A percentile compares a stretch with the other conserved stretches of the same genome.
Conservation (phyloP, 37 sponge, comb jelly and placozoan genomes). For the Diacarnus erythraeanus region DNA sequence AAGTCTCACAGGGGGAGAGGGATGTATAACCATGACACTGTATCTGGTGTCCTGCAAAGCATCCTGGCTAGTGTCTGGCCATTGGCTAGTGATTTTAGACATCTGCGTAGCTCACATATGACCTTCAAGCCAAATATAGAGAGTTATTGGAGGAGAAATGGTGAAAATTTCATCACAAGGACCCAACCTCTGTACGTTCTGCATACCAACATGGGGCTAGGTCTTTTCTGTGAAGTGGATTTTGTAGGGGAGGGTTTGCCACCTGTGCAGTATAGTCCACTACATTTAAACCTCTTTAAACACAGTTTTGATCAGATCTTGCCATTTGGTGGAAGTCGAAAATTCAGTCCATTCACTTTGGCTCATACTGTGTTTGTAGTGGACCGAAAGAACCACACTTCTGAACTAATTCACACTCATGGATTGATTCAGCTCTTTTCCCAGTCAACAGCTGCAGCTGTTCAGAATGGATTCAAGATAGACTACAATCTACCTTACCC, state of each 20-base stretch:
- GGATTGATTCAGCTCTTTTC: constrained; percentile 70
- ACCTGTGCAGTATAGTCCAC: constrained; percentile 26
- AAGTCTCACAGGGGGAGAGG: background rate
- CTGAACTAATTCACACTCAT: constrained; percentile 51
- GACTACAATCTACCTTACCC: constrained; percentile 60
- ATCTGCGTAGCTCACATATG: constrained; percentile 42
- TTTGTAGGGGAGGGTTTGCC: constrained; percentile 32
- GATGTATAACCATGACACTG: background rate
- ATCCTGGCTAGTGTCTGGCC: constrained; percentile 45
- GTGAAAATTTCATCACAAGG: constrained; percentile 42
- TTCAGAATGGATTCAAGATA: constrained; percentile 70
- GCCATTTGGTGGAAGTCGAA: constrained; percentile 59
- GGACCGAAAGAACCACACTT: constrained; percentile 8
- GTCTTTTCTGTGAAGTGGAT: constrained; percentile 43
- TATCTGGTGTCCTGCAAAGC: constrained; percentile 39
- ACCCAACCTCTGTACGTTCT: constrained; percentile 51
- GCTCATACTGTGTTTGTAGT: constrained; percentile 67
- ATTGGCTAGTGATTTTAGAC: constrained; percentile 29
- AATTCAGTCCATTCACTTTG: constrained; percentile 38
- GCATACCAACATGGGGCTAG: constrained; percentile 48
- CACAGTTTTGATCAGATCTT: constrained; percentile 65
- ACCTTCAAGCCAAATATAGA: constrained; percentile 49
- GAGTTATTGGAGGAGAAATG: constrained; percentile 67
- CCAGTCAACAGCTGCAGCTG: constrained; percentile 62
- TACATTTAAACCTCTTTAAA: constrained; percentile 43